Conservation (phyloP, 2,113 vertebrate genomes). For the Sylvietta virens region DNA sequence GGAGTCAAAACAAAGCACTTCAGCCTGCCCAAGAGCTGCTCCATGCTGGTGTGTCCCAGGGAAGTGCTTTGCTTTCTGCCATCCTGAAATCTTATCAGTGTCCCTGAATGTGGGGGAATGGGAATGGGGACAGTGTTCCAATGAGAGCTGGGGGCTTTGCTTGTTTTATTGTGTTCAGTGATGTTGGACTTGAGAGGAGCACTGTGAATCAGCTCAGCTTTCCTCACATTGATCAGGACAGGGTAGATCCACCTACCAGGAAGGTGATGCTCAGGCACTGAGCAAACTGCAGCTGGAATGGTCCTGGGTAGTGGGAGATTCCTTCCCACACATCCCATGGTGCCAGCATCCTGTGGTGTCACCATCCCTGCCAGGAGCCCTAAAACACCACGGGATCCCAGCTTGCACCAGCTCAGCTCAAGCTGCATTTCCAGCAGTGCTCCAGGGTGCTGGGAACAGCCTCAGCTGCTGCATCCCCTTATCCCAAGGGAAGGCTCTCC, state of each 20-base stretch:
- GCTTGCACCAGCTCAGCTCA: background rate
- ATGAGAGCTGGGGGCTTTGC: background rate
- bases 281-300: background rate
- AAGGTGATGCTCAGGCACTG: background rate
- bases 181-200: background rate
- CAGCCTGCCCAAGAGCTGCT: background rate
- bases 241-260: background rate
- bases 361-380: background rate
- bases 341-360: rapidly evolving
- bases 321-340: background rate
- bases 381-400: background rate
- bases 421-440: background rate
- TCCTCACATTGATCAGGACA: background rate
- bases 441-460: background rate
- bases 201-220: background rate
- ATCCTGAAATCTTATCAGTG: background rate
- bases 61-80: background rate
- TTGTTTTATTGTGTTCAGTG: background rate
- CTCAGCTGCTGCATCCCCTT: background rate
- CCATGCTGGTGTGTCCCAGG: background rate
- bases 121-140: background rate
- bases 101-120: background rate
- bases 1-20: background rate
- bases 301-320: background rate
- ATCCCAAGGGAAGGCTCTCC: background rate